These are phyloP conservation scores for Bombus fervidus DNA, from an alignment of 1,140 invertebrate genomes.

Conservation along the genomic window DNA sequence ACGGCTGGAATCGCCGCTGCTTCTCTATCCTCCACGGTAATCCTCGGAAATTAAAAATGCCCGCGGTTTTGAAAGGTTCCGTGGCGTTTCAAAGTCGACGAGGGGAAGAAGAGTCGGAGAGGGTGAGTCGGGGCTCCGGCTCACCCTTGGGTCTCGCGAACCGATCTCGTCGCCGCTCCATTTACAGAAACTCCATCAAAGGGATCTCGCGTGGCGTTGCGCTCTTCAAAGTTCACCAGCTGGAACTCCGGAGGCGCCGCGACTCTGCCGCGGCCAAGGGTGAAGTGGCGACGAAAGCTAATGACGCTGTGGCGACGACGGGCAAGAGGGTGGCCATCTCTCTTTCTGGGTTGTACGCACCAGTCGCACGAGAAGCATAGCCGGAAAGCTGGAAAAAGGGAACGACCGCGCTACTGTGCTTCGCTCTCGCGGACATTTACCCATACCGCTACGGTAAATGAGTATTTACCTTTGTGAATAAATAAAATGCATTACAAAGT, in stretches of 20 bases:
- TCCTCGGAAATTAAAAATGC: constrained; percentile 82
- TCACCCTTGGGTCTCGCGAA: constrained; percentile 24
- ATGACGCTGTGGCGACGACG: constrained; percentile 32
- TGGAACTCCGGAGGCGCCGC: constrained; percentile 56
- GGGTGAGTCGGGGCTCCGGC: background rate
- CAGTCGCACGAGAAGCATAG: constrained; percentile 37
- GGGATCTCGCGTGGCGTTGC: constrained; percentile 79
- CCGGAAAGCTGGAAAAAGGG: constrained; percentile 34
- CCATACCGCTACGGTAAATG: constrained; percentile 71
- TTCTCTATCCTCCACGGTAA: constrained; percentile 65
- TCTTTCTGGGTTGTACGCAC: constrained; percentile 25
- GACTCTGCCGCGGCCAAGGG: constrained; percentile 4
- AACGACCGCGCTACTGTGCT: constrained; percentile 1
- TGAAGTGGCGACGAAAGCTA: constrained; percentile 58
- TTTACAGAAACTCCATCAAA: constrained; percentile 83
- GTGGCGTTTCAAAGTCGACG: constrained; percentile 53
- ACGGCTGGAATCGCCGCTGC: background rate
- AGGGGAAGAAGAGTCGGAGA: constrained; percentile 21
- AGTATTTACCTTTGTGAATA: constrained; percentile 83
- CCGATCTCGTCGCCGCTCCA: constrained; percentile 69
- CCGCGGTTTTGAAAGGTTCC: constrained; percentile 63
- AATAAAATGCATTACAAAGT: constrained; percentile 81
- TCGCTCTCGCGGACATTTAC: constrained; percentile 60
- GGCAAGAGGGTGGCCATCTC: background rate
- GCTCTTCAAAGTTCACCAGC: constrained; percentile 74